These are phyloP conservation scores for Erebia ligea DNA, from an alignment of 2,888 invertebrate genomes.

Conservation along the genomic window DNA sequence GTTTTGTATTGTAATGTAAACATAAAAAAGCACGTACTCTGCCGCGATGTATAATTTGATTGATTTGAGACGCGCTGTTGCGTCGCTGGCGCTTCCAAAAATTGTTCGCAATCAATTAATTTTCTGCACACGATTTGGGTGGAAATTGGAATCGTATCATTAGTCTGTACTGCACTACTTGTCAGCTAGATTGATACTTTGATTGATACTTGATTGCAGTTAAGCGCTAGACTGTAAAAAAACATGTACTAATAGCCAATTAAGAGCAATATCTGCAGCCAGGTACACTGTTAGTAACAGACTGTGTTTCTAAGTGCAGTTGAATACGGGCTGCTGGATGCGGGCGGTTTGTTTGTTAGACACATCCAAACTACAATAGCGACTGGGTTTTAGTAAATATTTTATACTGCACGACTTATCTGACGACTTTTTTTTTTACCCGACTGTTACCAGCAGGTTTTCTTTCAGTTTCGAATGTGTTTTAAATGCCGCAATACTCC, in stretches of 20 bases:
- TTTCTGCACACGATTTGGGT: too few species aligned
- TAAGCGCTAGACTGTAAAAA: not conserved
- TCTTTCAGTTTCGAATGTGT: too few species aligned
- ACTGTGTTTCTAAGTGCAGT: constrained; percentile 18
- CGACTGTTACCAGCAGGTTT: too few species aligned
- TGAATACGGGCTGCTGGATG: constrained; percentile 21
- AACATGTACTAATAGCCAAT: not conserved
- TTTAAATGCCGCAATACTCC: too few species aligned
- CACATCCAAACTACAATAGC: constrained; percentile 24
- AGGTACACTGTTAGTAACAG: constrained; percentile 10
- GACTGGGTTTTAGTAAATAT: constrained; percentile 5
- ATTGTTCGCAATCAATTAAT: too few species aligned
- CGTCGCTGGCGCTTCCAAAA: too few species aligned
- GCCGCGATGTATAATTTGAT: too few species aligned
- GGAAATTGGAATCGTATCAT: too few species aligned
- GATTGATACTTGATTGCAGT: not conserved
- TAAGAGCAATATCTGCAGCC: constrained; percentile 6
- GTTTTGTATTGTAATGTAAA: too few species aligned
- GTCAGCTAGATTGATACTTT: not conserved
- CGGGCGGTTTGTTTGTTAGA: constrained; percentile 23
- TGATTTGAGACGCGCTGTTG: too few species aligned
- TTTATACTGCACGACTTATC: constrained; percentile 14
- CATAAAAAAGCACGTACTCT: too few species aligned
- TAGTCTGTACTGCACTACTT: too few species aligned
- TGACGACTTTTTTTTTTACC: not conserved